Conservation (phyloP, 2,797 vertebrate genomes). For the Euphonia xanthogaster region DNA sequence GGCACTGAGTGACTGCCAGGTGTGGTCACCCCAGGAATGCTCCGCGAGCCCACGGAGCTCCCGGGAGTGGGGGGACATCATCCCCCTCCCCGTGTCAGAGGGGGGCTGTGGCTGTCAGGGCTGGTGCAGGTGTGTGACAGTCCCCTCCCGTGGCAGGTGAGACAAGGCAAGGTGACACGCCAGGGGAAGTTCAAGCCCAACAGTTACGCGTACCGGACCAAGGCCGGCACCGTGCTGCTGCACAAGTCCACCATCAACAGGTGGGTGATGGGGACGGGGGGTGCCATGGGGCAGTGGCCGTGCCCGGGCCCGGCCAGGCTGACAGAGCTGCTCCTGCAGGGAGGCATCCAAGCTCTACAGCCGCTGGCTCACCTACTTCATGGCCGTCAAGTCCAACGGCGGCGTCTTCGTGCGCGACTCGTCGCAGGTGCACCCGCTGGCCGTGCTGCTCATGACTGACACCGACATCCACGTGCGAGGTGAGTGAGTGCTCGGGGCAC, state of each 20-base stretch:
- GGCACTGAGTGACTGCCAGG: rapidly evolving
- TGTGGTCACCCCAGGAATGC: rapidly evolving
- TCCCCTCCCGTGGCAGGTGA: conserved; percentile 75
- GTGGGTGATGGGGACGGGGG: conserved; percentile 54
- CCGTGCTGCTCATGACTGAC: conserved; percentile 90
- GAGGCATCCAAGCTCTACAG: conserved; percentile 81
- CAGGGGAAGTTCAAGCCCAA: conserved; percentile 91
- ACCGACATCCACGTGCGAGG: conserved; percentile 85
- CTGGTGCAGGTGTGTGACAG: background rate
- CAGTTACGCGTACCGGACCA: conserved; percentile 78
- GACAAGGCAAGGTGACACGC: conserved; percentile 87
- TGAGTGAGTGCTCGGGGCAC: conserved; percentile 33
- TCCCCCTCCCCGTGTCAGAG: rapidly evolving
- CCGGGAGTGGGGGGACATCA: rapidly evolving
- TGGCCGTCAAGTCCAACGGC: conserved; percentile 87
- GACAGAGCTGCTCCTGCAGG: conserved; percentile 17
- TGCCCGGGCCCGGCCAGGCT: rapidly evolving
- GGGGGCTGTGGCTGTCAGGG: background rate
- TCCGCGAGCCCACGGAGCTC: rapidly evolving
- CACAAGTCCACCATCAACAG: conserved; percentile 95
- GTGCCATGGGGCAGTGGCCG: rapidly evolving
- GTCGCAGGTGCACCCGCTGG: conserved; percentile 89
- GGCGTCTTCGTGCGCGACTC: conserved; percentile 91
- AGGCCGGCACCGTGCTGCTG: conserved; percentile 85
- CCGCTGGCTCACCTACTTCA: conserved; percentile 95